These are phyloP conservation scores for Polydrusus tereticollis DNA, from an alignment of 2,888 invertebrate genomes.

Conservation along the genomic window DNA sequence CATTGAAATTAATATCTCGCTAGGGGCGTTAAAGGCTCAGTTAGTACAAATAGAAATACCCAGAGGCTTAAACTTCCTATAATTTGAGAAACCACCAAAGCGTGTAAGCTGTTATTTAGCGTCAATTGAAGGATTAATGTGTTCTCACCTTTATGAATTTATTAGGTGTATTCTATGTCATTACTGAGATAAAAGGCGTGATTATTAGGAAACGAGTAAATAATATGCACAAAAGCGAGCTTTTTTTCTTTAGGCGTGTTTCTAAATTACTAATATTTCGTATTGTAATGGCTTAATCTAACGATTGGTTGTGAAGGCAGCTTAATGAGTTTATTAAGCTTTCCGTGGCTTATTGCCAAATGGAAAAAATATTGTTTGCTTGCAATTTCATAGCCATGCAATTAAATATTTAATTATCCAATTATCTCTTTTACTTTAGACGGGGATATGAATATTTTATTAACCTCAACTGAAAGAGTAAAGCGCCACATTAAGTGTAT, in stretches of 20 bases:
- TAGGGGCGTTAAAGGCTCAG: conserved; percentile 13
- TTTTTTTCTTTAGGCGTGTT: neutral
- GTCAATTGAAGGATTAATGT: conserved; percentile 9
- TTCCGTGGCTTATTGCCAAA: neutral
- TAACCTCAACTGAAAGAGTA: too few species aligned
- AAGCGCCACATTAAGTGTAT: too few species aligned
- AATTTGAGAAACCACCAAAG: conserved; percentile 22
- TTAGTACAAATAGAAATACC: conserved; percentile 21
- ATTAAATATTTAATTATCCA: too few species aligned
- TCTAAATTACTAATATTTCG: neutral
- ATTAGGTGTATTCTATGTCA: conserved; percentile 6
- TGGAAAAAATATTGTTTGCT: too few species aligned
- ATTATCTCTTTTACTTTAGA: too few species aligned
- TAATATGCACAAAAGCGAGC: neutral
- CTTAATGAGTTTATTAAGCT: neutral
- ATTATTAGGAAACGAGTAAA: conserved; percentile 5
- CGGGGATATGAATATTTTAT: too few species aligned
- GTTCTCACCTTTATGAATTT: conserved; percentile 20
- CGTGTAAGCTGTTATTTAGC: conserved; percentile 24
- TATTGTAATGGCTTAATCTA: neutral
- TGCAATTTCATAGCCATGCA: too few species aligned
- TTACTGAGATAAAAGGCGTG: conserved; percentile 7
- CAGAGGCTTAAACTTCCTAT: conserved; percentile 18
- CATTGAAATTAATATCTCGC: conserved; percentile 19
- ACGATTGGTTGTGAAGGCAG: neutral